Conservation (phyloP, 2,888 invertebrate genomes). For the Biston betularia region DNA sequence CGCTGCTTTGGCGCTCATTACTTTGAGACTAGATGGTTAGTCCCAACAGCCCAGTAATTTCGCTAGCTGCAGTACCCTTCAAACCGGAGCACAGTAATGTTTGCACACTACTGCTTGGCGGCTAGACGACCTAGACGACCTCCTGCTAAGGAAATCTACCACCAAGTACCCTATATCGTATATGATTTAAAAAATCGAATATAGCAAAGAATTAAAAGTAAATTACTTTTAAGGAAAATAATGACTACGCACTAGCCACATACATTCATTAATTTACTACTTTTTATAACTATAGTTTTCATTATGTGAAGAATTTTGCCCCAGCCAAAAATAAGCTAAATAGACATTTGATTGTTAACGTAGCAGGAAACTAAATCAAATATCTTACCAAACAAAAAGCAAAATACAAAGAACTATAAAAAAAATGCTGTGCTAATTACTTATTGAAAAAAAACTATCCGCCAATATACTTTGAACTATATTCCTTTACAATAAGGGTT, state of each 20-base stretch:
- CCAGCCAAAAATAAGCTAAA: background rate
- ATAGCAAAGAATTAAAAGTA: too few relatives aligned
- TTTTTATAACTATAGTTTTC: too few relatives aligned
- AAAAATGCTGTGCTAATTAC: constrained; percentile 21
- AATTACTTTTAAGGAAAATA: background rate
- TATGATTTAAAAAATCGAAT: too few relatives aligned
- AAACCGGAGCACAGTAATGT: too few relatives aligned
- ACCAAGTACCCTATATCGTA: too few relatives aligned
- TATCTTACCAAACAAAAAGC: constrained; percentile 3
- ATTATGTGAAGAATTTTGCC: background rate
- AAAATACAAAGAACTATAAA: constrained; percentile 24
- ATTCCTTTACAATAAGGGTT: constrained; percentile 2
- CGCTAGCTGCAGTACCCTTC: too few relatives aligned
- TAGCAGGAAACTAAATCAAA: constrained; percentile 24
- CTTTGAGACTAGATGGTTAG: too few relatives aligned
- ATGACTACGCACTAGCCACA: background rate
- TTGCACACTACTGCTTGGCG: too few relatives aligned
- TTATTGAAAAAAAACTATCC: constrained; percentile 2
- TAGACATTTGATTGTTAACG: background rate
- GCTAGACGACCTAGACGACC: too few relatives aligned
- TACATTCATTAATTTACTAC: background rate
- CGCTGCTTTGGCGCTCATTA: too few relatives aligned
- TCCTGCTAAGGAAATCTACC: too few relatives aligned
- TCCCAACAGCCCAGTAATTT: too few relatives aligned
- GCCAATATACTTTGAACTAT: constrained; percentile 8